A percentile compares a stretch with the other conserved stretches of the same genome.
Conservation (phyloP, 2,113 vertebrate species). For the Etia nguti region DNA sequence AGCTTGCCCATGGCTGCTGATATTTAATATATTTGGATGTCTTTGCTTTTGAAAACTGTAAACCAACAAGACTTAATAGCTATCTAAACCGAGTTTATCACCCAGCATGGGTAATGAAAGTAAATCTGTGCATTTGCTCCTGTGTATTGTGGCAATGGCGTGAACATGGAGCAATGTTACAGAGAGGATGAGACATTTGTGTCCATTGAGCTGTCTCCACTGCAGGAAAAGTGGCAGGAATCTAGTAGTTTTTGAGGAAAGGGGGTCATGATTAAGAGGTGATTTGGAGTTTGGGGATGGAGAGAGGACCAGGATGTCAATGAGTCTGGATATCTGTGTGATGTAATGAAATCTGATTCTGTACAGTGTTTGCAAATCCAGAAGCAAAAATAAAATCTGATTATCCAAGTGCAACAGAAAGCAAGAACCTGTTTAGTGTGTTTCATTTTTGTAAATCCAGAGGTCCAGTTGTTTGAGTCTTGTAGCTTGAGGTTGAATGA, state of each 20-base stretch:
- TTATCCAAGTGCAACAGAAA: conserved; percentile 14
- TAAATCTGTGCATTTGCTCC: background rate
- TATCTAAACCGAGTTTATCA: background rate
- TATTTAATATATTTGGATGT: conserved; percentile 34
- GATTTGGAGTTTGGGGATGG: background rate
- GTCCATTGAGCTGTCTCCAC: conserved; percentile 14
- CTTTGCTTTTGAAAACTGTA: conserved; percentile 27
- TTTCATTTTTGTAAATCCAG: conserved; percentile 10
- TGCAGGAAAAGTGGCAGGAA: background rate
- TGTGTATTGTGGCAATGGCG: background rate
- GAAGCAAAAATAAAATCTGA: conserved; percentile 11
- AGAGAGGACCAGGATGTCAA: background rate
- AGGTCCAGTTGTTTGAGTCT: background rate
- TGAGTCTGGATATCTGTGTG: background rate
- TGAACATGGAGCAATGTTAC: conserved; percentile 5
- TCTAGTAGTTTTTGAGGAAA: background rate
- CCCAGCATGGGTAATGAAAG: background rate
- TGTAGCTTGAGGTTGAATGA: background rate
- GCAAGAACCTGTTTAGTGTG: background rate
- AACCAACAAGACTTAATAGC: conserved; percentile 6
- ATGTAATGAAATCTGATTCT: background rate
- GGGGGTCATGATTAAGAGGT: background rate
- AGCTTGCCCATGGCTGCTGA: background rate
- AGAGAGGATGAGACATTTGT: background rate
- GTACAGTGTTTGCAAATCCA: conserved; percentile 1